Evolutionary conservation across 2,113 vertebrate genomes (phyloP).

Genomic region (Pantherophis guttatus): DNA sequence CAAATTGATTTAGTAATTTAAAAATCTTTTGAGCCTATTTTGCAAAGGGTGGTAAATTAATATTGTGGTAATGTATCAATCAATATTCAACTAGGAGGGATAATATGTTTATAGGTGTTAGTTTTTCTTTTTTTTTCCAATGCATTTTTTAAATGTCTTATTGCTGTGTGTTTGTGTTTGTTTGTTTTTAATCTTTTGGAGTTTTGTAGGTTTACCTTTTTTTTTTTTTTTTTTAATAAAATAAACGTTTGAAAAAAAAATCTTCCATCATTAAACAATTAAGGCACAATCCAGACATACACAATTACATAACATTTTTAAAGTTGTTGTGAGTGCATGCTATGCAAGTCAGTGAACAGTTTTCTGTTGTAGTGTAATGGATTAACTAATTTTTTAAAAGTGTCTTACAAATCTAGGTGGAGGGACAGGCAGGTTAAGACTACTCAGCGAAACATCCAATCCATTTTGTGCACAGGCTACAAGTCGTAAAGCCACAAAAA

Average conservation of each 20-base stretch:
- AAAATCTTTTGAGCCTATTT: not conserved
- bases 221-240: not conserved
- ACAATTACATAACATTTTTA: not conserved
- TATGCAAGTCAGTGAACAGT: not conserved
- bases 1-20: not conserved
- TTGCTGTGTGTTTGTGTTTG: not conserved
- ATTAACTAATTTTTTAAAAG: not conserved
- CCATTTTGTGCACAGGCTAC: slow-evolving; percentile 98
- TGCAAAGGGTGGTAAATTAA: not conserved
- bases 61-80: not conserved
- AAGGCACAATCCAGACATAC: not conserved
- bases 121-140: not conserved
- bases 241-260: not conserved
- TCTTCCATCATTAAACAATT: not conserved
- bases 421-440: slow-evolving; percentile 85
- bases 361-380: not conserved
- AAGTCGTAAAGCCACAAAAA: slow-evolving; percentile 90
- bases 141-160: not conserved
- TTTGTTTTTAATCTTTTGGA: not conserved
- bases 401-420: slow-evolving; percentile 95
- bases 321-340: not conserved
- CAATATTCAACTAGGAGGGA: not conserved
- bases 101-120: not conserved
- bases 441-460: slow-evolving; percentile 89
- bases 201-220: not conserved